Base-by-base conservation (phyloP, 2,113 vertebrate species). In the Petaurus breviceps region DNA sequence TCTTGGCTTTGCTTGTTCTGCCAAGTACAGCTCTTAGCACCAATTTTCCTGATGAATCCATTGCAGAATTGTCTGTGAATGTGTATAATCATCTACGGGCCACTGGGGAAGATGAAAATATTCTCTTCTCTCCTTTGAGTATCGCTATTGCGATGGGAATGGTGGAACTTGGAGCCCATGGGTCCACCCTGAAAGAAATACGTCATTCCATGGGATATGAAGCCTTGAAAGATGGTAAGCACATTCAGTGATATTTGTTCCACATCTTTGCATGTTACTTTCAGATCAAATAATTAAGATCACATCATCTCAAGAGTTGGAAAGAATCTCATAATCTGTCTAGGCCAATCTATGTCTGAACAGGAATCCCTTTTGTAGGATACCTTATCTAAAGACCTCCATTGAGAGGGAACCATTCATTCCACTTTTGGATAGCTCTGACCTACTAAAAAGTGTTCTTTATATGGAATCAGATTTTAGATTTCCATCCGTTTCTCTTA, bases 51-150 rank as follows among this genome's bases (percentile, higher is more conserved):
- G 99, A 99, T 98, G 99, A 99, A 97, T 98, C 98, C 94, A 99
- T 99, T 53, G 98, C 99, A 2, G 99, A 99, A 97, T 99, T 99
- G 96, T 99, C 99, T 0, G 99, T 99, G 97, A 99, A 99, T 92
- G 90, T 99, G 98, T 99, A 99, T 98, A 99, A 99, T 96, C 99
- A 98, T 97, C 99, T 99, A 95, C 98, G 99, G 99, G 98, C 99
- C 11, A 95, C 97, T 1, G 99, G 98, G 91, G 99, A 99, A 94
- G 99, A 99, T 97, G 99, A 99, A 95, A 99, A 99, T 97, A 99
- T 99, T 93, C 98, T 99, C 49, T 99, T 99, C 98, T 99, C 99
- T 94, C 99, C 99, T 0, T 94, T 99, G 97, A 99, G 99, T 54
- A 98, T 99, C 90, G 98, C 99, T 3, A 98, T 99, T 89, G 99